Evolutionary conservation across 1,140 invertebrate genomes (phyloP).

Genomic region (Ptiloglossa arizonensis): DNA sequence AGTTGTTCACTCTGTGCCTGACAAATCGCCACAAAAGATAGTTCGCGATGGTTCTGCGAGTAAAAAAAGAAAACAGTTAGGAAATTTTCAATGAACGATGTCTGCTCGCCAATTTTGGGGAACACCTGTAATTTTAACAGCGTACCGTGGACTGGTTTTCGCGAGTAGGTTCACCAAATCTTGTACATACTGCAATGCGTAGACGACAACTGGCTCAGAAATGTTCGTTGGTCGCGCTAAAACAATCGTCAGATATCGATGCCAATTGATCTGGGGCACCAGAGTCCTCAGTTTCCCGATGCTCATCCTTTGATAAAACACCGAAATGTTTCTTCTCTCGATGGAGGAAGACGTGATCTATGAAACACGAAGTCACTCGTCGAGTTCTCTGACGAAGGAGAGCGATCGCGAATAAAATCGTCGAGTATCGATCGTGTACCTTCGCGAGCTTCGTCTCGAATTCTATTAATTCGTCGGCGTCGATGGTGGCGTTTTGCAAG

Average conservation of each 20-base stretch:
- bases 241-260: slow-evolving; percentile 87
- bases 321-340: slow-evolving; percentile 89
- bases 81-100: neutral
- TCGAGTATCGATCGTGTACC: slow-evolving; percentile 76
- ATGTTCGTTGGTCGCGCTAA: slow-evolving; percentile 84
- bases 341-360: slow-evolving; percentile 92
- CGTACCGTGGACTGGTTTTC: slow-evolving; percentile 76
- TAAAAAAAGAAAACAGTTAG: neutral
- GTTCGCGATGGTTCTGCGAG: slow-evolving; percentile 84
- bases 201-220: slow-evolving; percentile 88
- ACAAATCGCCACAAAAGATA: slow-evolving; percentile 94
- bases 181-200: slow-evolving; percentile 87
- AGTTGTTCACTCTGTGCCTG: slow-evolving; percentile 91
- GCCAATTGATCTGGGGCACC: slow-evolving; percentile 91
- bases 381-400: neutral
- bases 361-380: slow-evolving; percentile 7
- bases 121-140: neutral
- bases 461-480: slow-evolving; percentile 88
- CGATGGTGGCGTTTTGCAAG: slow-evolving; percentile 82
- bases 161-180: slow-evolving; percentile 80
- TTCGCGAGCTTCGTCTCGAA: slow-evolving; percentile 92
- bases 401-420: neutral
- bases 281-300: slow-evolving; percentile 85
- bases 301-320: slow-evolving; percentile 90
- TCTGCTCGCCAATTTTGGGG: too few relatives aligned